Base-by-base conservation (phyloP, 2,797 vertebrate genomes). In the Argyrosomus regius region DNA sequence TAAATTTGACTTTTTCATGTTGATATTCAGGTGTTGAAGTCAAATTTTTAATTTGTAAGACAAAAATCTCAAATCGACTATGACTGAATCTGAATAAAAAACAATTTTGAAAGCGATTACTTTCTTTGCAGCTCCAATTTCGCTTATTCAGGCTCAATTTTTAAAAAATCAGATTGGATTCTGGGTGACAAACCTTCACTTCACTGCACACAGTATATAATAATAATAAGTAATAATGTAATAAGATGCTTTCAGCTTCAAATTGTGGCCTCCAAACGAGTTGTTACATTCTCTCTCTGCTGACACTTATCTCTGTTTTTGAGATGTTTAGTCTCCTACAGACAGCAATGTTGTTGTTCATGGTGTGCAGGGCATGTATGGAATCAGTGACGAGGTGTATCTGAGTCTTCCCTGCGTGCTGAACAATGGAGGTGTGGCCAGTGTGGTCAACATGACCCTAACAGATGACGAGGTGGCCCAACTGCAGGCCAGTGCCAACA, bases 361-460 rank as follows among this genome's bases (percentile, higher is more conserved):
- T 12, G 4, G n/a, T 26, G n/a, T 6, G 11, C 92, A 99, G 98
- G 96, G 96, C 41, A 97, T 97, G 96, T 98, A 97, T 3, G 97
- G 97, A 39, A 97, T 99, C 72, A 61, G 91, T 17, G 96, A 98
- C 0, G 96, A 99, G 65, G 98, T 99, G 73, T 99, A 97, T 91
- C 89, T 99, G 85, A 98, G 97, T 87, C 95, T 99, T 46, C 98
- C 97, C 0, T 96, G 96, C 58, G 95, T 99, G 80, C 91, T 99
- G 72, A 97, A 95, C 80, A 90, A 89, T 5, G 90, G 95, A 0
- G 98, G 98, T 0, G 88, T 99, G 81, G 92, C 93, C 75, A 97
- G 96, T 2, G 96, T 99, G 62, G 91, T 99, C 92, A 99, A 98
- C 89, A 97, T 97, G 94, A 98, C 96, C 77, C 96, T 99, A 92